These are phyloP conservation scores for Rhineura floridana DNA, from an alignment of 2,113 vertebrate species.

Conservation along the genomic window DNA sequence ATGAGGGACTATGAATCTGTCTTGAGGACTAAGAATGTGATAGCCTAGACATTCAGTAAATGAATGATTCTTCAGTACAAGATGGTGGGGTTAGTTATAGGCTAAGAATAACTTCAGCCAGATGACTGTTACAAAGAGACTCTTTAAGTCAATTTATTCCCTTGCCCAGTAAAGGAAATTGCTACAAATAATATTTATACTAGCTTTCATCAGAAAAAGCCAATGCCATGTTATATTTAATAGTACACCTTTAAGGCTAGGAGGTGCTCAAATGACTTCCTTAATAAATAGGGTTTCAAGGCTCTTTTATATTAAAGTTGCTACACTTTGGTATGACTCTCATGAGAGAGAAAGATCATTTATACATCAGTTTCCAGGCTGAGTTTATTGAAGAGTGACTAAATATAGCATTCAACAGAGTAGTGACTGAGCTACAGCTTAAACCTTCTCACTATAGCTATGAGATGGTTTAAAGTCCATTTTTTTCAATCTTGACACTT, in stretches of 20 bases:
- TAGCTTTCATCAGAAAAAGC: conserved; percentile 15
- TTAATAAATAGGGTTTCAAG: conserved; percentile 19
- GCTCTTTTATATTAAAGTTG: conserved; percentile 48
- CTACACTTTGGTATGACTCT: conserved; percentile 21
- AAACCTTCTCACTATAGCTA: conserved; percentile 34
- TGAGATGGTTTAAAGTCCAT: conserved; percentile 43
- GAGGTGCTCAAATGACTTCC: conserved; percentile 34
- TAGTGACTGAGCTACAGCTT: conserved; percentile 41
- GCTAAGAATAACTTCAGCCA: not conserved
- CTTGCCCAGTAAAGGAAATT: not conserved
- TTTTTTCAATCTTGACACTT: conserved; percentile 59
- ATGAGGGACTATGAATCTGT: not conserved
- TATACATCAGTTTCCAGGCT: conserved; percentile 31
- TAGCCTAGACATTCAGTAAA: not conserved
- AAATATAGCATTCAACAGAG: conserved; percentile 58
- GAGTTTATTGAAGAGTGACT: conserved; percentile 50
- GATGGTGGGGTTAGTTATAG: not conserved
- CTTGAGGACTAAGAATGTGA: not conserved
- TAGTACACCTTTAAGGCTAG: conserved; percentile 24
- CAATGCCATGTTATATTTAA: conserved; percentile 27
- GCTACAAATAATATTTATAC: conserved; percentile 6
- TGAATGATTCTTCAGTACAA: not conserved
- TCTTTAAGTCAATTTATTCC: not conserved
- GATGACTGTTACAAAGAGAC: not conserved
- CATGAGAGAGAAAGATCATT: conserved; percentile 38